Percentiles rank a stretch among this genome's conserved stretches.
Conservation (phyloP, 2,797 vertebrate species). For the Pangasius krempfi region DNA sequence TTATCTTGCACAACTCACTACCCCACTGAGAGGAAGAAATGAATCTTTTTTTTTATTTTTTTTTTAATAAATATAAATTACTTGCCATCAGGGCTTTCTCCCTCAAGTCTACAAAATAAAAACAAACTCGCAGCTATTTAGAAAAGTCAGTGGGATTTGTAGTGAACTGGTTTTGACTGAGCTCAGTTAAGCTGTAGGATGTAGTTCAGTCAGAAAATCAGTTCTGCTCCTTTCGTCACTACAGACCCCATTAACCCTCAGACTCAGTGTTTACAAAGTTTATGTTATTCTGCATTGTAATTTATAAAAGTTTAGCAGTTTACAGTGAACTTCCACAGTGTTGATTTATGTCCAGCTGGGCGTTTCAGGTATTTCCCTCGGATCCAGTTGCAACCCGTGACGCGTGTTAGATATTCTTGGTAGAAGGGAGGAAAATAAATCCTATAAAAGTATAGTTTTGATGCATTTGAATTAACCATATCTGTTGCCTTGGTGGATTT, state of each 20-base stretch:
- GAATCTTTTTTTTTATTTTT: too few species aligned
- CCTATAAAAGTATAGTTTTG: neutral
- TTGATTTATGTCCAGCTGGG: neutral
- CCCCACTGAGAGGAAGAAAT: neutral
- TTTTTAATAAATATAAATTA: neutral
- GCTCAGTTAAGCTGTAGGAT: neutral
- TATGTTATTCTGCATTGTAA: neutral
- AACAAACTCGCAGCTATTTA: neutral
- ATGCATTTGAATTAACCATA: neutral
- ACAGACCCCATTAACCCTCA: neutral
- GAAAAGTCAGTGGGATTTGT: neutral
- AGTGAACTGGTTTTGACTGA: neutral
- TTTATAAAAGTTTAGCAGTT: neutral
- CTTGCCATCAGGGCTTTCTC: neutral
- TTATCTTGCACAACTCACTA: neutral
- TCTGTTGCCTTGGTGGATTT: neutral
- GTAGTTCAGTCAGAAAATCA: neutral
- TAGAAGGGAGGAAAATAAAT: neutral
- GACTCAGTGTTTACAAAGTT: neutral
- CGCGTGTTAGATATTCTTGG: neutral
- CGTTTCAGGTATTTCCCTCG: neutral
- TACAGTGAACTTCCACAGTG: neutral
- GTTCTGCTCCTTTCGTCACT: neutral
- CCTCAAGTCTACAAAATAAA: neutral
- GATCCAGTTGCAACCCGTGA: neutral